Evolutionary conservation across 2,797 vertebrate genomes (phyloP).

Genomic region (Nannoperca obscura): DNA sequence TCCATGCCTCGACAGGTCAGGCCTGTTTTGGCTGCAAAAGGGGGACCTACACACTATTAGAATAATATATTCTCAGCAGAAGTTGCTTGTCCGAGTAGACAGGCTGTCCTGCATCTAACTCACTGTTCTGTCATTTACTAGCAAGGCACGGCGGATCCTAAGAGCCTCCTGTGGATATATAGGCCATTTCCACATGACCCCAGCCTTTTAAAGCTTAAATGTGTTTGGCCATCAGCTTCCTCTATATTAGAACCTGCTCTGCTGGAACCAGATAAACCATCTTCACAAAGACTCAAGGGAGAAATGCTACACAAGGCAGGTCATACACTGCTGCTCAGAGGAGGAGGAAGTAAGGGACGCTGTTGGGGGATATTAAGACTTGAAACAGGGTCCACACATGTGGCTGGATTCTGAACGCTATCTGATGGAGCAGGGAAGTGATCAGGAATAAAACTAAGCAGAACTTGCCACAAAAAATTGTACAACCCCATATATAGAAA

Average conservation of each 20-base stretch:
- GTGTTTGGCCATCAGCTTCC: slow-evolving; percentile 76
- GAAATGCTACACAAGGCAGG: slow-evolving; percentile 58
- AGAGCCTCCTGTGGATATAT: slow-evolving; percentile 78
- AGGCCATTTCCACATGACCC: slow-evolving; percentile 75
- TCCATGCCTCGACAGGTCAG: too few species aligned
- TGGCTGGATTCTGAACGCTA: slow-evolving; percentile 61
- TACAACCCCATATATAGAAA: slow-evolving; percentile 62
- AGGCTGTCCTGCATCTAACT: slow-evolving; percentile 62
- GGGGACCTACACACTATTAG: too few species aligned
- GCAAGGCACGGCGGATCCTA: slow-evolving; percentile 55
- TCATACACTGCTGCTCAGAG: slow-evolving; percentile 40
- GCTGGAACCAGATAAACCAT: slow-evolving; percentile 79
- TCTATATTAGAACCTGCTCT: slow-evolving; percentile 77
- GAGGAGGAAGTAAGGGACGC: slow-evolving; percentile 52
- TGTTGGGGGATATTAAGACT: slow-evolving; percentile 65
- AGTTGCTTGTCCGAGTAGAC: slow-evolving; percentile 39
- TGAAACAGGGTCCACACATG: slow-evolving; percentile 71
- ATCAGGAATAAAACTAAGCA: slow-evolving; percentile 68
- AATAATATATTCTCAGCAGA: slow-evolving; percentile 32
- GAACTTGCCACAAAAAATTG: slow-evolving; percentile 55
- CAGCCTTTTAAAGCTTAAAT: slow-evolving; percentile 70
- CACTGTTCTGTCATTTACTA: slow-evolving; percentile 69
- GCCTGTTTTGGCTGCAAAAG: too few species aligned
- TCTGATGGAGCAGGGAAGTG: slow-evolving; percentile 63
- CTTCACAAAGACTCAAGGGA: slow-evolving; percentile 60